Conservation (phyloP, 2,797 vertebrate genomes). For the Pseudochirops cupreus region DNA sequence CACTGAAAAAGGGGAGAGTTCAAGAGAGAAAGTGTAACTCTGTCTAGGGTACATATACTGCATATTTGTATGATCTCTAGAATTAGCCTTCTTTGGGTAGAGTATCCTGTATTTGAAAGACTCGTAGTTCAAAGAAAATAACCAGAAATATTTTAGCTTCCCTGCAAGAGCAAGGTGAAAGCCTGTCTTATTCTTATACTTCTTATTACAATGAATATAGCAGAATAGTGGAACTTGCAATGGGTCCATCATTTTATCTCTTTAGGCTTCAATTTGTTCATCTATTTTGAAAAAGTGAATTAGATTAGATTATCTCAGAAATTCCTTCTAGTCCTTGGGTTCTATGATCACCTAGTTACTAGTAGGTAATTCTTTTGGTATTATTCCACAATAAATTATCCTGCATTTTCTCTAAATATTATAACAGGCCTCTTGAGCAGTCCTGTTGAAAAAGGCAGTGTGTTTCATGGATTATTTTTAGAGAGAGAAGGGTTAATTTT, state of each 20-base stretch:
- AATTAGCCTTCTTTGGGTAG: not conserved
- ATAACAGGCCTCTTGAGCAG: not conserved
- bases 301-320: not conserved
- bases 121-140: not conserved
- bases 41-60: not conserved
- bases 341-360: not conserved
- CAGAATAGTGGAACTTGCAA: not conserved
- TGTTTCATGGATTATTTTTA: not conserved
- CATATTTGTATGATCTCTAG: not conserved
- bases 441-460: not conserved
- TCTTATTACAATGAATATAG: not conserved
- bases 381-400: not conserved
- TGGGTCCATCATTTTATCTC: not conserved
- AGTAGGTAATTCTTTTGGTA: not conserved
- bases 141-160: not conserved
- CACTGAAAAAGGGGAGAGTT: not conserved
- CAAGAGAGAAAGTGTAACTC: not conserved
- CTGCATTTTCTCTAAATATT: not conserved
- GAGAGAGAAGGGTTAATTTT: not conserved
- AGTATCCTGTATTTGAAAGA: not conserved
- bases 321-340: not conserved
- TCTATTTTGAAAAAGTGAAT: not conserved
- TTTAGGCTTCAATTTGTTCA: not conserved
- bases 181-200: not conserved
- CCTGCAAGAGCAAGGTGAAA: not conserved